Percentiles rank a stretch among this genome's conserved stretches.
Conservation (phyloP, 1,140 invertebrate species). For the Micrasema minimum region DNA sequence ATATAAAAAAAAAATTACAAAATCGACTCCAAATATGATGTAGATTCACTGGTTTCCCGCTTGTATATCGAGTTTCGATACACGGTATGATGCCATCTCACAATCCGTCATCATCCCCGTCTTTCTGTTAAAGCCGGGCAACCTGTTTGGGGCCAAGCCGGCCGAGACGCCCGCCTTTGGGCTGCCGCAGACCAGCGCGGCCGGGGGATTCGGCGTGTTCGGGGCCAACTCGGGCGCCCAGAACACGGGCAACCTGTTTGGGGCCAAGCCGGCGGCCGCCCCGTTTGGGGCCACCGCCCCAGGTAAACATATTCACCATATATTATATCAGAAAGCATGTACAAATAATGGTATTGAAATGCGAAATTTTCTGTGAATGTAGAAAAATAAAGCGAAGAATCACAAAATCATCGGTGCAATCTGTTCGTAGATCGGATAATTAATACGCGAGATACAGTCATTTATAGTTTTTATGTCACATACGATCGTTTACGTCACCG, state of each 20-base stretch:
- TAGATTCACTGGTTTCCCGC: no score
- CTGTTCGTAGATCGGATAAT: no score
- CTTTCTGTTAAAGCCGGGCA: conserved; percentile 55
- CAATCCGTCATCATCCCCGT: no score
- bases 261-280: conserved; percentile 55
- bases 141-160: conserved; percentile 64
- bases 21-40: no score
- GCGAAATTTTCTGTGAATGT: neutral
- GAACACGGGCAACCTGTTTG: conserved; percentile 57
- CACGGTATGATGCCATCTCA: no score
- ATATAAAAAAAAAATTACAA: no score
- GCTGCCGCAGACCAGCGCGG: conserved; percentile 57
- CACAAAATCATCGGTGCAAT: no score
- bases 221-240: conserved; percentile 56
- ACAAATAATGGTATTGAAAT: neutral
- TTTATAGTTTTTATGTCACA: no score
- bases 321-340: neutral
- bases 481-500: no score
- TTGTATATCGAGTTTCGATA: no score
- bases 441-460: no score
- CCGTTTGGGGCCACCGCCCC: conserved; percentile 60
- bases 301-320: conserved; percentile 42
- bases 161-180: conserved; percentile 56
- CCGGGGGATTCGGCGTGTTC: conserved; percentile 61
- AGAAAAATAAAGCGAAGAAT: no score